phyloP scores from a whole-genome alignment of 2,113 vertebrate species.

The Caloenas nicobarica region DNA sequence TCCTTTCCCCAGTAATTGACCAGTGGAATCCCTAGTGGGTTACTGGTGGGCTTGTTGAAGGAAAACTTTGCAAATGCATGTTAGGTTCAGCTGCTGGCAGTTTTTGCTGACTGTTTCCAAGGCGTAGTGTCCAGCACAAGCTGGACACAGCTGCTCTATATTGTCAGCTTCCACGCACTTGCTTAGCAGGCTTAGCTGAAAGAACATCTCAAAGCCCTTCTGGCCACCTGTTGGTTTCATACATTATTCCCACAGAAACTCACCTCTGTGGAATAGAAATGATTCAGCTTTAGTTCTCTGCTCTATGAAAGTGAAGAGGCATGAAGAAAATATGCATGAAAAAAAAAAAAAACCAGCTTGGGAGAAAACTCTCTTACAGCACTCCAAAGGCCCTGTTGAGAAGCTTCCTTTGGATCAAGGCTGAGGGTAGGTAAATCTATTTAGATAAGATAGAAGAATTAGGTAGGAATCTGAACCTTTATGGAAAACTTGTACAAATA shows the following conservation, averaged over 20 bases:
- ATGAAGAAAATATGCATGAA: not conserved
- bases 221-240: not conserved
- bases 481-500: not conserved
- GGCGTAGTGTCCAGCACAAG: not conserved
- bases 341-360: not conserved
- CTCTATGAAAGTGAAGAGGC: not conserved
- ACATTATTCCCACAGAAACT: constrained; percentile 4
- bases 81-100: not conserved
- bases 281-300: not conserved
- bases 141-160: constrained; percentile 15
- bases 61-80: not conserved
- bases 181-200: constrained; percentile 24
- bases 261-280: not conserved
- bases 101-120: not conserved
- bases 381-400: not conserved
- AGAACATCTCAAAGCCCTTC: constrained; percentile 11
- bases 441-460: not conserved
- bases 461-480: not conserved
- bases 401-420: not conserved
- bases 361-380: not conserved
- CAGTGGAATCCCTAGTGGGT: not conserved
- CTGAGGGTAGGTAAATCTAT: not conserved
- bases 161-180: not conserved
- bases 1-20: not conserved
- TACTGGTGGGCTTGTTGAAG: not conserved